Evolutionary conservation across 92 coral and sea anemone genomes (phyloP).

Genomic region (Meandrina meandrites): DNA sequence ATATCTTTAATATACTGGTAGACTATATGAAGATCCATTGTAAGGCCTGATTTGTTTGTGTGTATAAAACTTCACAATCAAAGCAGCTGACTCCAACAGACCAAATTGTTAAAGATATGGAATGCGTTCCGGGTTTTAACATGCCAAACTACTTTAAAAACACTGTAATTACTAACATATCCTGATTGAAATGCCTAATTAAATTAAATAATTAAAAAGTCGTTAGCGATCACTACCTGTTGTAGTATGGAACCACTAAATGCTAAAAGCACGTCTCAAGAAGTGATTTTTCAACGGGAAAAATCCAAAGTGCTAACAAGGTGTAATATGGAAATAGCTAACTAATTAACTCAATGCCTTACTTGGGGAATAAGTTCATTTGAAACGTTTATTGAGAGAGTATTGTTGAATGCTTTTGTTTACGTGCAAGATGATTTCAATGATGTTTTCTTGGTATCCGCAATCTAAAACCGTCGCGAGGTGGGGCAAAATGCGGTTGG

Average conservation of each 20-base stretch:
- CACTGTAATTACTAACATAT: background rate
- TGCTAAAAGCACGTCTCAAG: conserved; percentile 23
- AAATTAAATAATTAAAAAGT: conserved; percentile 25
- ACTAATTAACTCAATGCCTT: background rate
- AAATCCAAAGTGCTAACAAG: background rate
- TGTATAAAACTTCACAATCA: background rate
- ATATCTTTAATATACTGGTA: background rate
- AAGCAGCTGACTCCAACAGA: background rate
- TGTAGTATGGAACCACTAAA: background rate
- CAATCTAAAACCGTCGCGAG: background rate
- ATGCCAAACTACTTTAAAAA: background rate
- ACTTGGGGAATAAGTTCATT: background rate
- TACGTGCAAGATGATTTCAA: background rate
- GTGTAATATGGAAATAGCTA: background rate
- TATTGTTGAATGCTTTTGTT: background rate
- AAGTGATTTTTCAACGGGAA: conserved; percentile 13
- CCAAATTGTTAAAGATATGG: background rate
- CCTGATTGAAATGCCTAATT: conserved; percentile 23
- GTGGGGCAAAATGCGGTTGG: background rate
- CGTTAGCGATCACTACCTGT: background rate
- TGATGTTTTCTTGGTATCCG: background rate
- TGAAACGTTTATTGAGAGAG: background rate
- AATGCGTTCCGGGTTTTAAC: background rate
- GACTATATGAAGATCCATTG: background rate
- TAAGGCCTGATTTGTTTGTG: background rate